Evolutionary conservation across 1,140 invertebrate genomes (phyloP).

Genomic region (Teleogryllus occipitalis): DNA sequence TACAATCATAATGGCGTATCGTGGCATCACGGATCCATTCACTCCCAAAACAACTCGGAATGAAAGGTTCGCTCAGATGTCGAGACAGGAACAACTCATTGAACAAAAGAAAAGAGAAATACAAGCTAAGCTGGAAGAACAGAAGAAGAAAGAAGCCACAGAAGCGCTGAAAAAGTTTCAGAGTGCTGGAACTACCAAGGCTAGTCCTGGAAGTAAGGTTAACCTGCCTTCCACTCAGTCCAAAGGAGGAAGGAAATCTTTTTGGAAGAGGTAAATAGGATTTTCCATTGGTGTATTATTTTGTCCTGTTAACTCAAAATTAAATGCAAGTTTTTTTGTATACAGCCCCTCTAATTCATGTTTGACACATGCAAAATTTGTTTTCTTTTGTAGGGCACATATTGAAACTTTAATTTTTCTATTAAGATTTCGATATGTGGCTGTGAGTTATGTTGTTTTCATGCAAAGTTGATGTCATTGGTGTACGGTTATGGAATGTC

Average conservation of each 20-base stretch:
- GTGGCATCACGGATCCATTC: conserved; percentile 43
- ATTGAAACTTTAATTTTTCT: too few relatives aligned
- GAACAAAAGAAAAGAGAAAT: conserved; percentile 70
- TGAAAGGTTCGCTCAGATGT: conserved; percentile 65
- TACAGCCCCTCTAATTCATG: too few relatives aligned
- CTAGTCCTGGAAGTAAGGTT: conserved; percentile 19
- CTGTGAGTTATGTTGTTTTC: too few relatives aligned
- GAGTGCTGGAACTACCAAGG: conserved; percentile 24
- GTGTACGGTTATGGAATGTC: too few relatives aligned
- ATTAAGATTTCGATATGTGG: too few relatives aligned
- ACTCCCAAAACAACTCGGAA: conserved; percentile 48
- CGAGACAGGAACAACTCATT: conserved; percentile 70
- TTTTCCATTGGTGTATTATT: not conserved
- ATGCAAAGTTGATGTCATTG: too few relatives aligned
- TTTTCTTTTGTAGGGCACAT: too few relatives aligned
- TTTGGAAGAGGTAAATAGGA: conserved; percentile 18
- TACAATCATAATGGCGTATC: conserved; percentile 38
- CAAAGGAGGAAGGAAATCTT: conserved; percentile 26
- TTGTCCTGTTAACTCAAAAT: not conserved
- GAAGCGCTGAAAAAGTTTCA: conserved; percentile 41
- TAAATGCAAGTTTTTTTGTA: too few relatives aligned
- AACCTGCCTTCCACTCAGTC: not conserved
- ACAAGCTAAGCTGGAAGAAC: conserved; percentile 52
- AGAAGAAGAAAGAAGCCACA: conserved; percentile 47
- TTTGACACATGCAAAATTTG: too few relatives aligned